Percentiles rank a stretch among this genome's conserved stretches.
Conservation (phyloP, 2,797 vertebrate species). For the Meda fulgida region DNA sequence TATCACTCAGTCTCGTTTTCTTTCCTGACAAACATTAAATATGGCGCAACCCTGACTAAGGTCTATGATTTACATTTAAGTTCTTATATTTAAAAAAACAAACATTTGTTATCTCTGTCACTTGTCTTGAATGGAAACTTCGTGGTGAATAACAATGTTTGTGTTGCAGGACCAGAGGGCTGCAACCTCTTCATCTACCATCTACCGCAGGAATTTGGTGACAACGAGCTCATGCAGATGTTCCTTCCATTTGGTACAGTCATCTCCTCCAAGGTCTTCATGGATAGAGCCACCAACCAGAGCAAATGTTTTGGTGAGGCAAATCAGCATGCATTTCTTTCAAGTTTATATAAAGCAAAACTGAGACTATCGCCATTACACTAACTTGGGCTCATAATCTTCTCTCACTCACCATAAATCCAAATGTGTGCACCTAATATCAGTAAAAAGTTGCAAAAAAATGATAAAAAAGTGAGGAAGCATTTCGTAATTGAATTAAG, state of each 20-base stretch:
- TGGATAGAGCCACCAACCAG: constrained; percentile 99
- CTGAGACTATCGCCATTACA: not conserved
- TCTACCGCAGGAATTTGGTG: constrained; percentile 99
- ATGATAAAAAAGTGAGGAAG: not conserved
- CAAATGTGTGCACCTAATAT: not conserved
- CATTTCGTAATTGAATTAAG: not conserved
- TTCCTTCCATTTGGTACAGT: constrained; percentile 97
- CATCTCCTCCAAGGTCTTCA: constrained; percentile 99
- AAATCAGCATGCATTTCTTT: constrained; percentile 33
- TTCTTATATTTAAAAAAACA: not conserved
- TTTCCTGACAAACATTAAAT: not conserved
- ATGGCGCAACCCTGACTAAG: not conserved
- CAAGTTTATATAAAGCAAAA: not conserved
- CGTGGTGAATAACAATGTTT: constrained; percentile 39
- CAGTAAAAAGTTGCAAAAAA: not conserved
- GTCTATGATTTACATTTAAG: not conserved
- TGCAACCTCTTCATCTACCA: constrained; percentile 99
- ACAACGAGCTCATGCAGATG: constrained; percentile 99
- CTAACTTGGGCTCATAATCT: not conserved
- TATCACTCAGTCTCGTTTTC: not conserved
- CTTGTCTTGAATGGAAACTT: not conserved
- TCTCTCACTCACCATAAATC: not conserved
- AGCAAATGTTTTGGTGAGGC: constrained; percentile 97
- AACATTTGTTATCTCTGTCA: not conserved
- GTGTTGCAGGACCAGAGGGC: constrained; percentile 92